phyloP scores from a whole-genome alignment of 2,888 invertebrate species.

The Cephus rjabovi region DNA sequence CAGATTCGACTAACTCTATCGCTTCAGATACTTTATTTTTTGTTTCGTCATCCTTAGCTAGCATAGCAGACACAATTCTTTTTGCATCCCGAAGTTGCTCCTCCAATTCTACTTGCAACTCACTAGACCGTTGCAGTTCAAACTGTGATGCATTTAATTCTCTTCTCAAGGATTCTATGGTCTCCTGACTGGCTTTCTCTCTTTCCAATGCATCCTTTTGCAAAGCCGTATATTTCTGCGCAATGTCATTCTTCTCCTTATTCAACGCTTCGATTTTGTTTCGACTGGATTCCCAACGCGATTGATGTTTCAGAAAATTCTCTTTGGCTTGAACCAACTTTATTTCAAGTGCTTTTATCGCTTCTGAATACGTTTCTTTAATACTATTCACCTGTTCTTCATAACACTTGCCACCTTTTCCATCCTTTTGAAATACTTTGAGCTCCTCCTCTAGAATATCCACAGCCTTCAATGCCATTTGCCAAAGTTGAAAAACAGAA shows the following conservation, averaged over 20 bases:
- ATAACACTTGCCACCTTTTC: conserved; percentile 40
- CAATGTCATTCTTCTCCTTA: conserved; percentile 68
- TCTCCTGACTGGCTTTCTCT: conserved; percentile 38
- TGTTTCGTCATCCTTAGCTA: conserved; percentile 67
- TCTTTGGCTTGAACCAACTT: conserved; percentile 70
- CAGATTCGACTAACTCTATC: conserved; percentile 69
- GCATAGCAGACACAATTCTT: conserved; percentile 60
- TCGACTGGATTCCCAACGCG: conserved; percentile 62
- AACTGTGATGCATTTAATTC: conserved; percentile 49
- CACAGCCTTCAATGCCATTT: conserved; percentile 75
- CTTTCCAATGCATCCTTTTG: conserved; percentile 40
- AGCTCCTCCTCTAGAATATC: conserved; percentile 77
- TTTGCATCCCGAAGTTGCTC: conserved; percentile 64
- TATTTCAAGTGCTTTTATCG: conserved; percentile 70
- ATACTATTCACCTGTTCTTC: conserved; percentile 55
- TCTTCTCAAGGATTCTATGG: conserved; percentile 42
- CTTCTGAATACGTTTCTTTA: conserved; percentile 68
- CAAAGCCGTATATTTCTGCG: conserved; percentile 35
- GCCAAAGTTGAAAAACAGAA: conserved; percentile 75
- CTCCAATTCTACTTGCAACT: conserved; percentile 61
- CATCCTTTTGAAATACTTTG: conserved; percentile 63
- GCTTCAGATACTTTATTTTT: conserved; percentile 72
- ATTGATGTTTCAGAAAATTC: conserved; percentile 60
- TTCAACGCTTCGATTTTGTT: conserved; percentile 66
- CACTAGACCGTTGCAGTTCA: conserved; percentile 45